Evolutionary conservation across 1,140 invertebrate species (phyloP).

Genomic region (Bicyclus anynana): DNA sequence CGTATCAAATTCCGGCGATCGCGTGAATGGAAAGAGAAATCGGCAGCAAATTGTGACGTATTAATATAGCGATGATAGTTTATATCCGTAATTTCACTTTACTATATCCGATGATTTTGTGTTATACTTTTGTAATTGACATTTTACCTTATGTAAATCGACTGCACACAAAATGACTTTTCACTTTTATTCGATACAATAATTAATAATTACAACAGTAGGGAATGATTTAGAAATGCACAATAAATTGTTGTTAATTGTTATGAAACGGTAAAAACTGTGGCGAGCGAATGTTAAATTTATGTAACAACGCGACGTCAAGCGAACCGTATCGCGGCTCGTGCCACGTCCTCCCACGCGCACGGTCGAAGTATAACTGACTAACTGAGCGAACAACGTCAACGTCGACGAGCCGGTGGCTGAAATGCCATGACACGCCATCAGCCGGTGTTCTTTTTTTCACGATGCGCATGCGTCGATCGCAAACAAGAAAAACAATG

Average conservation of each 20-base stretch:
- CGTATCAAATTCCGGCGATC: conserved; percentile 20
- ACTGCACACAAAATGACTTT: conserved; percentile 21
- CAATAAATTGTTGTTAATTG: conserved; percentile 21
- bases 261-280: neutral
- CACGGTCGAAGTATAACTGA: conserved; percentile 43
- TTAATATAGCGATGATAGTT: neutral
- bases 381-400: too few relatives aligned
- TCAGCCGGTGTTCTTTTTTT: conserved; percentile 5
- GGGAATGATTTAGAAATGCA: conserved; percentile 37
- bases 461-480: conserved; percentile 6
- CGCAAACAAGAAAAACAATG: conserved; percentile 17
- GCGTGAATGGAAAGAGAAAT: conserved; percentile 41
- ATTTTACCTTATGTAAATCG: conserved; percentile 30
- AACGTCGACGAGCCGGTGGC: neutral
- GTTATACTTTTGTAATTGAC: neutral
- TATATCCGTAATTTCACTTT: neutral
- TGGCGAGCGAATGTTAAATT: conserved; percentile 17
- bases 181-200: conserved; percentile 14
- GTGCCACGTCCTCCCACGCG: conserved; percentile 34
- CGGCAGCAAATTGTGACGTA: conserved; percentile 20
- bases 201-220: neutral
- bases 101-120: neutral
- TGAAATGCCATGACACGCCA: conserved; percentile 14
- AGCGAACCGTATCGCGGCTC: conserved; percentile 14
- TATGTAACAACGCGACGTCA: conserved; percentile 33